Evolutionary conservation across 2,888 invertebrate genomes (phyloP), one percentile per base, ranked within the genome.

Genomic region (Noctuana brunneofusca): DNA sequence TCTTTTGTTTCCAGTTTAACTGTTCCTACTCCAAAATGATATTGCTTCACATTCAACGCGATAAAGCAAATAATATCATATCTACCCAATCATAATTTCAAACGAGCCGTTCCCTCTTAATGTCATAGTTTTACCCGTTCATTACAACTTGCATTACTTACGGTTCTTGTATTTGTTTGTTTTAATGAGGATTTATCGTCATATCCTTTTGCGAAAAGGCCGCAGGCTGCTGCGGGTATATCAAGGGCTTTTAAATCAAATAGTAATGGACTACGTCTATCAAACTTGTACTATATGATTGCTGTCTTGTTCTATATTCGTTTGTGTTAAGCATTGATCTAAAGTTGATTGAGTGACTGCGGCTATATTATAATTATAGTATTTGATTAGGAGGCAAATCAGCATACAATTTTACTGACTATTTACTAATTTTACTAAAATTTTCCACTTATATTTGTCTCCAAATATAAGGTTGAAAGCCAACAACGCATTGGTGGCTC

Each of bases 31-130:
- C 16, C 2, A 32, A 18, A 50, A 1, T 20, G 11, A 50, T 30
- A 18, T 14, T n/a, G 48, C 48, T 56, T 27, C 11, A 50, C 12
- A 16, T 50, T 18, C 6, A 43, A 18, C 65, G 66, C 64, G 60
- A 68, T 70, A 72, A 72, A 70, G 67, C 53, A 69, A 67, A 55
- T 41, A 41, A 24, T 41, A 46, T 56, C 48, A 68, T 65, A 66
- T 63, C n/a, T n/a, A n/a, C n/a, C 62, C 60, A 66, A 64, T 71
- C 71, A 71, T 74, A 75, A 74, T 68, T 74, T 64, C 64, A 64
- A 63, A 68, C 11, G 67, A 66, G 14, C 49, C 60, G 32, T 54
- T 48, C 24, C 20, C 41, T 59, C 46, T 54, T 54, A 52, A 38
- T 20, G 48, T 48, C 32, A 27, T 46, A 41, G 50, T 41, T 30